A percentile compares a stretch with the other conserved stretches of the same genome.
These are phyloP conservation scores for Semotilus atromaculatus DNA, from an alignment of 2,797 vertebrate genomes.

Conservation along the genomic window DNA sequence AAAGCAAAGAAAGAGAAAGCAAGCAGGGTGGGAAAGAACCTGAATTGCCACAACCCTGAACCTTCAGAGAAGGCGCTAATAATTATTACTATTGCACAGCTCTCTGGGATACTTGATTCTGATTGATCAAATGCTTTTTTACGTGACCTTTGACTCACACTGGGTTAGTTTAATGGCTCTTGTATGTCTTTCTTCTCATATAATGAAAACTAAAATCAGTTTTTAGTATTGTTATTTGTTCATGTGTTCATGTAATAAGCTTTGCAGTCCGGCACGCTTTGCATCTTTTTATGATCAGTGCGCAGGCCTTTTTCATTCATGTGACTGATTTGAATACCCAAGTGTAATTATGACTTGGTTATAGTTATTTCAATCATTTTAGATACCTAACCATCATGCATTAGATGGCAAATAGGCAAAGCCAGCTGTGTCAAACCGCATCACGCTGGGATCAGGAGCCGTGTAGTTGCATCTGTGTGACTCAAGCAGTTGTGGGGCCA, in stretches of 20 bases:
- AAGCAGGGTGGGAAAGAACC: conserved; percentile 45
- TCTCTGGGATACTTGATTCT: neutral
- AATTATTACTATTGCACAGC: neutral
- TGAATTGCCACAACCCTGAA: conserved; percentile 1
- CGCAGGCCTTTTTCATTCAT: neutral
- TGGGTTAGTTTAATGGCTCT: neutral
- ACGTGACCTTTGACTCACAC: neutral
- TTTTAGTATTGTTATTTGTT: neutral
- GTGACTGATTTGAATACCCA: conserved; percentile 1
- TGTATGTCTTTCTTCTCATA: neutral
- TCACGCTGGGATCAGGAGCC: conserved; percentile 57
- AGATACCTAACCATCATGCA: conserved; percentile 66
- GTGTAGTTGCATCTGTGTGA: conserved; percentile 68
- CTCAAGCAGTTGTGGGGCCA: conserved; percentile 71
- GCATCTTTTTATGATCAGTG: neutral
- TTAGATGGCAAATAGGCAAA: conserved; percentile 63
- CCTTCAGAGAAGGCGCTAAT: neutral
- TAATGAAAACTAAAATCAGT: neutral
- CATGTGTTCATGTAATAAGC: neutral
- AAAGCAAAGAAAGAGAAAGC: conserved; percentile 30
- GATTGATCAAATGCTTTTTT: neutral
- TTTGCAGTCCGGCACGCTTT: neutral
- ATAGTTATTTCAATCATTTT: conserved; percentile 6
- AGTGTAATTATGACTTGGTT: neutral
- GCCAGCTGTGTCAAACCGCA: conserved; percentile 69